Base-by-base conservation (phyloP, 2,797 vertebrate species). In the Thripadectes ignobilis region DNA sequence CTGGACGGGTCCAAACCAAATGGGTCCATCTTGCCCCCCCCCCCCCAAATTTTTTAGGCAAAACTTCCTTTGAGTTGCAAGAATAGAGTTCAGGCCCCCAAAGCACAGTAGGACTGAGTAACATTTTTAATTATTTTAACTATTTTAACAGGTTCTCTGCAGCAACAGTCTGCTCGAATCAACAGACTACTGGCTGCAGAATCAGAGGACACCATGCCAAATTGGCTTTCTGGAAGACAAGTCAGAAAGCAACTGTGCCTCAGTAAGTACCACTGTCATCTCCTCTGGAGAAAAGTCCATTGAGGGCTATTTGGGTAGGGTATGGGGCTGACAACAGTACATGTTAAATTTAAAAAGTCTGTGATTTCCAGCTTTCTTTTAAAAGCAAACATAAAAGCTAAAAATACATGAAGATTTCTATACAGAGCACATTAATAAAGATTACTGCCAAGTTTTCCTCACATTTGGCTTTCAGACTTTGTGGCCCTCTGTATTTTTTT, bases 101-200 rank as follows among this genome's bases (percentile, higher is more conserved):
- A 74, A 63, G 58, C 3, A 29, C 38, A 46, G 26, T 52, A 82
- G 45, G 26, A 55, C 48, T 94, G 62, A 93, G 52, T 71, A 85
- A 52, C 7, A 58, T 34, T 57, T 74, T 8, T 0, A 59, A 96
- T 38, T 34, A 14, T 97, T 96, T 94, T 95, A 92, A 91, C 34
- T 93, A 2, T 97, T 96, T 96, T 96, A 91, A 92, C 98, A 99
- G 99, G 98, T 99, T 76, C 98, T 99, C 95, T 98, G 99, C 98
- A 98, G 98, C 93, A 99, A 98, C 93, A 99, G 98, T 78, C 95
- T 99, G 82, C 98, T 99, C 93, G 99, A 99, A 96, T 99, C 99
- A 26, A 98, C 98, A 9, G 99, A 99, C 92, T 99, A 99, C 98
- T 99, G 99, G 99, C 95, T 99, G 92, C 99, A 98, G 97, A 99